Conservation (phyloP, 2,888 invertebrate genomes). For the Nephrotoma guestfalica region DNA sequence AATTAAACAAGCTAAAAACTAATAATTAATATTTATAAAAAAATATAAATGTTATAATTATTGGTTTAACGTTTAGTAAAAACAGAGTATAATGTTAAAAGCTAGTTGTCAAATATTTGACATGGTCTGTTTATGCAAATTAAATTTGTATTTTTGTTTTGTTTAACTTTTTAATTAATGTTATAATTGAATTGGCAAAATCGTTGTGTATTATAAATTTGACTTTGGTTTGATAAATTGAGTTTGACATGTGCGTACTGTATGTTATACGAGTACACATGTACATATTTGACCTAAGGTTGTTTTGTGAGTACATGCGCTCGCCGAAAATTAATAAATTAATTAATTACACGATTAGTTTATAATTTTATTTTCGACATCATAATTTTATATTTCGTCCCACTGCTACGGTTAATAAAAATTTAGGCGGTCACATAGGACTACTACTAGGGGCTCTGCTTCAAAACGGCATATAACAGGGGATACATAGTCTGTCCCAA, state of each 20-base stretch:
- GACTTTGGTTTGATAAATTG: neutral
- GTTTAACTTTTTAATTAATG: neutral
- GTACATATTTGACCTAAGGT: neutral
- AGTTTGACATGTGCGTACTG: neutral
- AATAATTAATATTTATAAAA: neutral
- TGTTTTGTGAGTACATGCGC: neutral
- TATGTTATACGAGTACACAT: neutral
- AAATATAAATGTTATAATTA: neutral
- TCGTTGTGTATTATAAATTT: neutral
- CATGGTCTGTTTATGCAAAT: neutral
- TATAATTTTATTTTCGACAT: neutral
- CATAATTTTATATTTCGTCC: neutral
- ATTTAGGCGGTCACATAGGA: no score
- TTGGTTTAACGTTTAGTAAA: neutral
- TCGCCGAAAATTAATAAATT: no score
- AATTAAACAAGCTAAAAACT: neutral
- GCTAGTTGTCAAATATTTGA: neutral
- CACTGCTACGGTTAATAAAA: no score
- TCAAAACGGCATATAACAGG: no score
- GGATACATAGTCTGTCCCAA: no score
- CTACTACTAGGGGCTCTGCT: no score
- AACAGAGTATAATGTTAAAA: neutral
- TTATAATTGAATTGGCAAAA: neutral
- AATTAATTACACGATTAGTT: neutral
- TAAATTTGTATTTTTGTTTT: neutral